Evolutionary conservation across 2,888 invertebrate species (phyloP), one percentile per base, ranked within the genome.

Genomic region (Caenorhabditis sp.): DNA sequence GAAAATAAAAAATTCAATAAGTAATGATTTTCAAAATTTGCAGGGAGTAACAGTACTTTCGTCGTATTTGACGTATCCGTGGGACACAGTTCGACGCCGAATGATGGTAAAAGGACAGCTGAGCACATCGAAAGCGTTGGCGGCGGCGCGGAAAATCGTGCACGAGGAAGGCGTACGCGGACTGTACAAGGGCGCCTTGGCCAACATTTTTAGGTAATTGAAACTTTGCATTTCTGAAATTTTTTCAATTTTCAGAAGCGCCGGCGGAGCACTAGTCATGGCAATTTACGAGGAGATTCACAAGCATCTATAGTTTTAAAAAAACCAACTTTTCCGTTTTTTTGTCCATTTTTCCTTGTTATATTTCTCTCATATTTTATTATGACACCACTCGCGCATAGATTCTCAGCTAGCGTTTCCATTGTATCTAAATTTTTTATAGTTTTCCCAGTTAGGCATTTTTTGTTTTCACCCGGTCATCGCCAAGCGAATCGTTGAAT

Each of bases 71-170:
- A 96, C 96, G 32, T 96, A 96, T 92, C 96, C 96, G 89, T 95
- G 96, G 92, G 96, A 96, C 91, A 96, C 96, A 94, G 89, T 91
- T 72, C 93, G 96, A 90, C 93, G 96, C 92, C 93, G 96, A 90
- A 96, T 97, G 96, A 97, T 97, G 96, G 96, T 97, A 95, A 96
- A 96, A 92, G 95, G 95, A 48, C 58, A 78, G 35, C 62, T 82
- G 46, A 82, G 75, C 22, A 72, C 77, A 45, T 77, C 76, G 9
- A 70, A 78, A 68, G 82, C 68, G 15, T n/a, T 76, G 9, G 66
- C 77, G 9, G 72, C 76, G 0, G 83, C 83, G 26, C 56, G 46
- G 27, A 77, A 71, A 45, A 83, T 83, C 46, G 65, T 83, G 7
- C 43, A 58, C 7, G 70, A 83, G 13, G 83, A 83, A 71, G 83